Conservation (phyloP, 2,113 vertebrate species). For the Chunga burmeisteri region DNA sequence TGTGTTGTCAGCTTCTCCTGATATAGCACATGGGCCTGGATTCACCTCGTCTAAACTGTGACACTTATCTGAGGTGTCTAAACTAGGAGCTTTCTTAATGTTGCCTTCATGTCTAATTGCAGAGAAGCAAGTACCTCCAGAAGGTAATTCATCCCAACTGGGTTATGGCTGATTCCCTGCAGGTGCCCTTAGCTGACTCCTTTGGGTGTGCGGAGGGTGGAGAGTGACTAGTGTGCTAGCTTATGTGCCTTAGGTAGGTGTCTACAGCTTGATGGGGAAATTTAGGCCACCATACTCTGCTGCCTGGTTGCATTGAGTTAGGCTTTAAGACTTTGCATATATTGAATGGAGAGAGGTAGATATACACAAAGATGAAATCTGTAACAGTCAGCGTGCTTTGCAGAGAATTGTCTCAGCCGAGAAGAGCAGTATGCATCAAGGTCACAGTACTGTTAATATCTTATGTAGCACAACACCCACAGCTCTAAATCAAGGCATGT, state of each 20-base stretch:
- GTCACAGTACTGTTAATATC: background rate
- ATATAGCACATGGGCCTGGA: background rate
- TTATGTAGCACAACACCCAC: background rate
- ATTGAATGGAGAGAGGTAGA: background rate
- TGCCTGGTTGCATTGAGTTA: background rate
- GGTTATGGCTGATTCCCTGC: background rate
- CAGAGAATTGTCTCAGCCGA: background rate
- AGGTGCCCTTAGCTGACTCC: background rate
- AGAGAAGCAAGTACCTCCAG: background rate
- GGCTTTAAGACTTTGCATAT: background rate
- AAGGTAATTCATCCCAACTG: background rate
- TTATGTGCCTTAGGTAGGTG: background rate
- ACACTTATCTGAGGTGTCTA: background rate
- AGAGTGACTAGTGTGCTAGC: background rate
- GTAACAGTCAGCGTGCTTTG: background rate
- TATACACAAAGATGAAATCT: background rate
- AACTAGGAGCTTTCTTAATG: background rate
- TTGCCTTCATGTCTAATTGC: background rate
- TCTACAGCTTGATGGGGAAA: background rate
- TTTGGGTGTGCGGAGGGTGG: background rate
- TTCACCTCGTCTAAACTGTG: background rate
- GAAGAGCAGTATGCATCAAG: background rate
- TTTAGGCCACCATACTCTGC: background rate
- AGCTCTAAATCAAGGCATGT: background rate
- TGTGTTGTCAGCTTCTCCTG: background rate